A percentile compares a stretch with the other conserved stretches of the same genome.
Conservation (phyloP, 2,797 vertebrate genomes). For the Melanitta fusca region DNA sequence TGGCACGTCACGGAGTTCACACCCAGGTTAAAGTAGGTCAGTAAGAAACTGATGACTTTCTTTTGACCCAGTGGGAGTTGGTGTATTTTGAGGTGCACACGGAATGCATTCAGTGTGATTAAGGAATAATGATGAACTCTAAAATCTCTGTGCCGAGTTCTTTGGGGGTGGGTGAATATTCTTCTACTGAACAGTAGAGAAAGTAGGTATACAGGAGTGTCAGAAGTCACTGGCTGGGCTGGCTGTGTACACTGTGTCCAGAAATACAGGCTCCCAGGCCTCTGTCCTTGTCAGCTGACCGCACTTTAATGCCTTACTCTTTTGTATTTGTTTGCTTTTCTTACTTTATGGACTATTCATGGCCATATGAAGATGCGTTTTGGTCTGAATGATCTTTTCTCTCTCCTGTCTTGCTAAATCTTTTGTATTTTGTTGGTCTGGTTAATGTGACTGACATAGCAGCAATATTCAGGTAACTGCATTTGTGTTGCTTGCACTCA, state of each 20-base stretch:
- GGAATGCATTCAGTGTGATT: not conserved
- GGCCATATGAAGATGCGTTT: not conserved
- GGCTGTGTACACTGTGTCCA: not conserved
- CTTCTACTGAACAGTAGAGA: not conserved
- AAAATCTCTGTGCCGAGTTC: not conserved
- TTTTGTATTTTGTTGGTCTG: not conserved
- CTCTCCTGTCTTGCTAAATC: not conserved
- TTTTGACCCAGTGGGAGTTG: conserved; percentile 28
- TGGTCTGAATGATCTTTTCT: not conserved
- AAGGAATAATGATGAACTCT: not conserved
- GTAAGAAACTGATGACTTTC: not conserved
- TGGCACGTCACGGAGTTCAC: not conserved
- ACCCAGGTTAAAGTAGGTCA: conserved; percentile 43
- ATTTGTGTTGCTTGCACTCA: not conserved
- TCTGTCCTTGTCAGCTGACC: not conserved
- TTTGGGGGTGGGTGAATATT: not conserved
- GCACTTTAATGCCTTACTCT: not conserved
- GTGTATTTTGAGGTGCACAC: not conserved
- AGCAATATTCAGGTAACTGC: not conserved
- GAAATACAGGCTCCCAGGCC: not conserved
- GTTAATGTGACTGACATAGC: conserved; percentile 2
- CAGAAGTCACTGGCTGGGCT: not conserved
- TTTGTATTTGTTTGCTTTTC: rapidly evolving
- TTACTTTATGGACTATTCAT: not conserved
- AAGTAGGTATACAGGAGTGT: not conserved